A percentile compares a stretch with the other conserved stretches of the same genome.
Conservation (phyloP, 2,797 vertebrate species). For the Propithecus perrieri region DNA sequence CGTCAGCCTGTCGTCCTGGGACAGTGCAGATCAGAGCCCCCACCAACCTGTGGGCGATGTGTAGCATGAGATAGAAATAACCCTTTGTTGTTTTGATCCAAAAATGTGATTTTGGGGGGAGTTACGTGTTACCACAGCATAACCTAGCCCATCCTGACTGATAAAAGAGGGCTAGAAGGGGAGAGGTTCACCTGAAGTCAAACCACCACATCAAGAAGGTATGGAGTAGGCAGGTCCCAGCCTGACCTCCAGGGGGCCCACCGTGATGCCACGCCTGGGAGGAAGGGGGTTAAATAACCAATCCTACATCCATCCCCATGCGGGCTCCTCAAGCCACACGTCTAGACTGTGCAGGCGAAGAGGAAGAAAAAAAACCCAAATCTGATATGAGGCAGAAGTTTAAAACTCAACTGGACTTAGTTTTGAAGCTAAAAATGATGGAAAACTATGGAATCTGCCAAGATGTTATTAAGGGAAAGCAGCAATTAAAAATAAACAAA, state of each 20-base stretch:
- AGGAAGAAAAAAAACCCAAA: not conserved
- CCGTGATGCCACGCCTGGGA: not conserved
- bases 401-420: not conserved
- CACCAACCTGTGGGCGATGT: not conserved
- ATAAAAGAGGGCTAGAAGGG: not conserved
- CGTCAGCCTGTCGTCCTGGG: not conserved
- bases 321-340: not conserved
- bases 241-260: not conserved
- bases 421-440: conserved; percentile 38
- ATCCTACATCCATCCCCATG: not conserved
- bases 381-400: not conserved
- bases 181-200: not conserved
- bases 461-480: conserved; percentile 40
- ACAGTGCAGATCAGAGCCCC: not conserved
- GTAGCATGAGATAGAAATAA: not conserved
- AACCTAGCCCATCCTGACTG: not conserved
- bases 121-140: not conserved
- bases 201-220: not conserved
- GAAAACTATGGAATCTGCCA: conserved; percentile 22
- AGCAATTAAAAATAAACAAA: conserved; percentile 61
- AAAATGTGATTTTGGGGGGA: not conserved
- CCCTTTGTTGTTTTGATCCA: not conserved
- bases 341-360: not conserved
- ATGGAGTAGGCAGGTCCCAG: not conserved
- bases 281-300: not conserved